phyloP scores from a whole-genome alignment of 1,140 invertebrate species.

The Zaprionus nigranus region DNA sequence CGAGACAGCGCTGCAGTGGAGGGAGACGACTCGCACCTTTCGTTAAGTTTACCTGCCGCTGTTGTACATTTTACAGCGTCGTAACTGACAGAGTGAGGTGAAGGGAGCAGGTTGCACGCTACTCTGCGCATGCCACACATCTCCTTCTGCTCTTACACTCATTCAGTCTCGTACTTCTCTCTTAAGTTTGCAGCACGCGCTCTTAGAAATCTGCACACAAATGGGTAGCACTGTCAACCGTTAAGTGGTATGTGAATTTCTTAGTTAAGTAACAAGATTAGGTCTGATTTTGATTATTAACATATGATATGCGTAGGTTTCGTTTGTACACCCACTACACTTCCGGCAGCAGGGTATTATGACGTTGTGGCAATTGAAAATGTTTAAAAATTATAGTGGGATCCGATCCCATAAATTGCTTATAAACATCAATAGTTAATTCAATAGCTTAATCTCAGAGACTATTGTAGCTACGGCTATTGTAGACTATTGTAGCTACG shows the following conservation, averaged over 20 bases:
- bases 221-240: constrained; percentile 39
- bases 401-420: no score
- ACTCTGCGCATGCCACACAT: constrained; percentile 31
- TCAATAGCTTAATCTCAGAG: no score
- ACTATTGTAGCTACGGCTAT: no score
- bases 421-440: no score
- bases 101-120: not conserved
- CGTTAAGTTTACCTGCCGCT: constrained; percentile 53
- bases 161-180: no score
- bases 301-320: no score
- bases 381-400: no score
- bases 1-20: not conserved
- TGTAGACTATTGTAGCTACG: no score
- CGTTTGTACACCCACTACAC: no score
- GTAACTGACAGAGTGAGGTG: not conserved
- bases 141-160: not conserved
- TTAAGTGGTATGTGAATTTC: not conserved
- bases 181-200: constrained; percentile 17
- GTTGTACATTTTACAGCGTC: constrained; percentile 17
- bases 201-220: constrained; percentile 9
- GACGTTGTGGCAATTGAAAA: no score
- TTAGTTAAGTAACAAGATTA: not conserved
- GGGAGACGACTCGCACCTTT: constrained; percentile 38
- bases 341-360: no score
- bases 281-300: not conserved